A percentile compares a stretch with the other conserved stretches of the same genome.
Evolutionary conservation across 2,888 invertebrate genomes (phyloP).

Genomic region (Euzophera pinguis): DNA sequence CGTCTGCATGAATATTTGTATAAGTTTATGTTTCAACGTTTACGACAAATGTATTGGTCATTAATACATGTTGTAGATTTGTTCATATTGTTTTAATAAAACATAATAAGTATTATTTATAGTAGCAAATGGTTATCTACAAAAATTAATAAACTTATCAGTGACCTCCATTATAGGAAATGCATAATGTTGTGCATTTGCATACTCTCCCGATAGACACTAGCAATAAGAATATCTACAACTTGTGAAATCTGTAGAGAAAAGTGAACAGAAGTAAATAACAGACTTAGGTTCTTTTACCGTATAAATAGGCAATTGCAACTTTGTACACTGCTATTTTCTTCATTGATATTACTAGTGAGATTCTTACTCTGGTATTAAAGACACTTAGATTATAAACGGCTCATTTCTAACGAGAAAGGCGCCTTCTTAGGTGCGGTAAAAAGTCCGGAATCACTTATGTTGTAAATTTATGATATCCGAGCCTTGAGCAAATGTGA

Average conservation of each 20-base stretch:
- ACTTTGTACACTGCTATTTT: constrained; percentile 1
- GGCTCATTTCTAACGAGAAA: background rate
- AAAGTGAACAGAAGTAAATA: background rate
- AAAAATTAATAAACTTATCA: too few species aligned
- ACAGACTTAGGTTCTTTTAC: background rate
- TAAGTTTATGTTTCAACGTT: background rate
- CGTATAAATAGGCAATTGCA: background rate
- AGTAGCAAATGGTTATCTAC: too few species aligned
- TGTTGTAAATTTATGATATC: constrained; percentile 54
- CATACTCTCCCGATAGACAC: too few species aligned
- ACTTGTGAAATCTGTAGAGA: background rate
- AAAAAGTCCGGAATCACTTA: constrained; percentile 42
- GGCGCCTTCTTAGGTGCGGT: constrained; percentile 8
- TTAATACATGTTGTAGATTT: too few species aligned
- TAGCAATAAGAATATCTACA: background rate
- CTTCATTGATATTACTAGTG: background rate
- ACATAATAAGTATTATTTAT: too few species aligned
- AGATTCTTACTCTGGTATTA: constrained; percentile 2
- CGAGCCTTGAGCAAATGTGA: constrained; percentile 63
- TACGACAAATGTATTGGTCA: background rate
- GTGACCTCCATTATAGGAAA: too few species aligned
- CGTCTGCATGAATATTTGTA: background rate
- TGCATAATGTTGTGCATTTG: too few species aligned
- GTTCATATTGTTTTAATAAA: too few species aligned
- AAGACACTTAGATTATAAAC: constrained; percentile 8